Conservation (phyloP, 2,113 vertebrate species). For the Gopherus evgoodei region DNA sequence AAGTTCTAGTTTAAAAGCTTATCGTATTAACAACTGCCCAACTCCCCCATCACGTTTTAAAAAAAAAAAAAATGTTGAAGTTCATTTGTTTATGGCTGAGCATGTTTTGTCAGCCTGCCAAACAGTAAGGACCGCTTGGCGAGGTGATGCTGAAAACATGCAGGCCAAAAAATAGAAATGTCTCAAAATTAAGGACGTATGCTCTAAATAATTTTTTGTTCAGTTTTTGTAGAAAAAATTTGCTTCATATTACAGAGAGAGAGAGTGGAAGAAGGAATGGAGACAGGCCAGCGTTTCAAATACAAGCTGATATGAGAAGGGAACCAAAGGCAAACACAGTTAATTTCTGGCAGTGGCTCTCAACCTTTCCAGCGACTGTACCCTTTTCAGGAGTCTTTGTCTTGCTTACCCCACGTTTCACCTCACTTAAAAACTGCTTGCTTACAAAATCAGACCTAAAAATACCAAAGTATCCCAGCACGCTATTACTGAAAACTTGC, state of each 20-base stretch:
- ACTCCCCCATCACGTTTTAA: no score
- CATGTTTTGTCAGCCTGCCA: slow-evolving; percentile 69
- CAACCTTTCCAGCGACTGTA: no score
- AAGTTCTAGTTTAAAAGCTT: neutral
- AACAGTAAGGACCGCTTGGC: slow-evolving; percentile 65
- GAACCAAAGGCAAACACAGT: slow-evolving; percentile 32
- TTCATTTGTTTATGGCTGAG: slow-evolving; percentile 53
- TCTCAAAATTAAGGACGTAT: slow-evolving; percentile 53
- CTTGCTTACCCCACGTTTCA: no score
- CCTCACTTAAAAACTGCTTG: no score
- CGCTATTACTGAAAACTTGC: no score
- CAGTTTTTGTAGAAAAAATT: slow-evolving; percentile 45
- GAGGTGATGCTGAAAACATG: neutral
- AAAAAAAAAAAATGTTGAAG: neutral
- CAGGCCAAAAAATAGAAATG: slow-evolving; percentile 66
- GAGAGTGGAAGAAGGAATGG: slow-evolving; percentile 32
- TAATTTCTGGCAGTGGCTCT: neutral
- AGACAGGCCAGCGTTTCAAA: slow-evolving; percentile 28
- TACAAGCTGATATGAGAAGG: slow-evolving; percentile 28
- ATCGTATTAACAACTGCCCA: neutral
- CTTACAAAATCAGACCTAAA: no score
- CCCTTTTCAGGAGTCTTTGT: no score
- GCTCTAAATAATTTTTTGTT: slow-evolving; percentile 18
- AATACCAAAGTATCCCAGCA: no score
- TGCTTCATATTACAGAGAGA: slow-evolving; percentile 43